phyloP scores from a whole-genome alignment of 2,888 invertebrate genomes.

The Frankliniella fusca region DNA sequence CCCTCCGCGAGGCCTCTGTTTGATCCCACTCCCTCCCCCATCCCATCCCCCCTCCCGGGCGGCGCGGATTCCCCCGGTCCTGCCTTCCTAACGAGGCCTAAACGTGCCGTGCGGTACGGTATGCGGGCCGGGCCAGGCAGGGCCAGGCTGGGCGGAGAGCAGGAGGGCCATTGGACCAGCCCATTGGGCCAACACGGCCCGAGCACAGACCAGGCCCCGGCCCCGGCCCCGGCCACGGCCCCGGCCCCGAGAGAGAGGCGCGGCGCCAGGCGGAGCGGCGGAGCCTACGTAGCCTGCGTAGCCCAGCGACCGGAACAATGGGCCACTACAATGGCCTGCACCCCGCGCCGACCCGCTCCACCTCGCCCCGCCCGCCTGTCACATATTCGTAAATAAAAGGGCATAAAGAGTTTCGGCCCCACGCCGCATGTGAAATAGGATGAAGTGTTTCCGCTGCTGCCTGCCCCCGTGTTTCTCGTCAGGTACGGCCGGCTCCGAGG shows the following conservation, averaged over 20 bases:
- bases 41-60: no score
- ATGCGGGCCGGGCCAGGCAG: not conserved
- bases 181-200: no score
- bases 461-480: constrained; percentile 6
- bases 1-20: no score
- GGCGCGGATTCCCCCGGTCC: no score
- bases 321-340: not conserved
- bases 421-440: constrained; percentile 3
- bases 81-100: no score
- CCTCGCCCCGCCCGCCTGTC: not conserved
- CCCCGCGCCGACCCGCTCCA: not conserved
- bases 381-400: constrained; percentile 26
- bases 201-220: no score
- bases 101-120: not conserved
- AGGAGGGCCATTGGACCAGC: no score
- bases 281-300: no score
- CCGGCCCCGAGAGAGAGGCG: no score
- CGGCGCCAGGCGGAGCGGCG: not conserved
- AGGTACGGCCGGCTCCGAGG: constrained; percentile 2
- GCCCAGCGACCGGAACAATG: constrained; percentile 14
- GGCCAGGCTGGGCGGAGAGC: not conserved
- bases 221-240: no score
- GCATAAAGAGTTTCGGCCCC: constrained; percentile 13
- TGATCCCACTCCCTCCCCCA: no score
- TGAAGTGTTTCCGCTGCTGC: constrained; percentile 16